Evolutionary conservation across 2,113 vertebrate genomes (phyloP), one percentile per base, ranked within the genome.

Genomic region (Eleginops maclovinus): DNA sequence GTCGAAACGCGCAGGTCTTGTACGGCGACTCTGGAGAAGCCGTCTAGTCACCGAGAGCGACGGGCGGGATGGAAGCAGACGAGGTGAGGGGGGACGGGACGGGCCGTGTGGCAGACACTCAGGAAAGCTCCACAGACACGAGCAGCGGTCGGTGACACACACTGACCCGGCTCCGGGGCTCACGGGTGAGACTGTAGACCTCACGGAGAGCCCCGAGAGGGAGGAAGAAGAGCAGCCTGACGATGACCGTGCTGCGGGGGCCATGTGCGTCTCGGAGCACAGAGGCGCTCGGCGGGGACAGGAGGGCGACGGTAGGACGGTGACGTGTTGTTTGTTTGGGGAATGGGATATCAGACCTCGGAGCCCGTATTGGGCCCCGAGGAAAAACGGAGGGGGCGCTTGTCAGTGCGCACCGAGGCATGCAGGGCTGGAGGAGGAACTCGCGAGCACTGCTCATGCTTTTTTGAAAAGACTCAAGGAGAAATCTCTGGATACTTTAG

Each of bases 11-110:
- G 94, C 96, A 89, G 96, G 96, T 95, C 97, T 99, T 89, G 96
- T 97, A 95, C 97, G 97, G 96, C 96, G 97, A 94, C 97, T 98
- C 94, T 98, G 97, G 97, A 96, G 96, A 94, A 98, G 96, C 96
- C 96, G 97, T 93, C 95, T 96, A 94, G 93, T 96, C 93, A 94
- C 95, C 80, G 95, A 93, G 89, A 89, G 90, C 83, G 94, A 93
- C 84, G 93, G 90, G 82, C 94, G 93, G 82, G 94, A 95, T 94
- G 95, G 94, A 89, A 79, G 84, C 90, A 88, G 89, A 86, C 94
- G 93, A 88, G 82, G 89, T 82, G 93, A 93, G 76, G 90, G 67
- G 43, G 90, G 69, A 84, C 84, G 85, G 84, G 78, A 79, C 73
- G 87, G 72, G 78, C 72, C 85, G 69, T 84, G 91, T 60, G 90